Evolutionary conservation across 2,888 invertebrate species (phyloP), one percentile per base, ranked within the genome.

Genomic region (Calliphora vomitoria): DNA sequence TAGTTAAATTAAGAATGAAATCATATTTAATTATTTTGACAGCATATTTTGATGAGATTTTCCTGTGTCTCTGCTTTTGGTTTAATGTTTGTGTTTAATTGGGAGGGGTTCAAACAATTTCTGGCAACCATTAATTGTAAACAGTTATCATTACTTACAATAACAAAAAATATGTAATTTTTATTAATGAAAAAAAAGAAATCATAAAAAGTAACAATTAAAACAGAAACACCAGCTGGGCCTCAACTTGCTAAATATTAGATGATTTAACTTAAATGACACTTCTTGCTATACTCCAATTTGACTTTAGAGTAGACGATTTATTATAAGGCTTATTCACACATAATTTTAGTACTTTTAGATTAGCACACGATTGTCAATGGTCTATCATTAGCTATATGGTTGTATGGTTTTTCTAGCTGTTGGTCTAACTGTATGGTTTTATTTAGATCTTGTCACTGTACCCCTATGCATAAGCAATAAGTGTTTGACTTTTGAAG

Each of bases 21-120:
- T 84, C 72, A 74, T 78, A 82, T 87, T 87, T 64, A 87, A 87
- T 87, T 87, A 87, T 85, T 87, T 87, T 87, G 87, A 87, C 87
- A 87, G 87, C 79, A 58, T 69, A 62, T 79, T 85, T 66, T 82
- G 85, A 85, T 82, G 82, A 85, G 87, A 82, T 87, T 87, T 87
- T 85, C 87, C 87, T 71, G 74, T 75, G n/a, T 55, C 31, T 68
- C 38, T 69, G 62, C 50, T 47, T 55, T 53, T 8, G 53, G 18
- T 47, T 44, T 11, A 44, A 44, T 53, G 20, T 18, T 31, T 44
- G 13, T 44, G 13, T 35, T 58, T 41, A 44, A 35, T 69, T 60
- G 50, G 71, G 69, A 71, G 76, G 41, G 71, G 41, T 35, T 25
- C n/a, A 47, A 66, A 47, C 31, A 10, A 15, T 55, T 25, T 82